A percentile compares a stretch with the other conserved stretches of the same genome.
These are phyloP conservation scores for Tiliacea citrago DNA, from an alignment of 2,888 invertebrate species.

Conservation along the genomic window DNA sequence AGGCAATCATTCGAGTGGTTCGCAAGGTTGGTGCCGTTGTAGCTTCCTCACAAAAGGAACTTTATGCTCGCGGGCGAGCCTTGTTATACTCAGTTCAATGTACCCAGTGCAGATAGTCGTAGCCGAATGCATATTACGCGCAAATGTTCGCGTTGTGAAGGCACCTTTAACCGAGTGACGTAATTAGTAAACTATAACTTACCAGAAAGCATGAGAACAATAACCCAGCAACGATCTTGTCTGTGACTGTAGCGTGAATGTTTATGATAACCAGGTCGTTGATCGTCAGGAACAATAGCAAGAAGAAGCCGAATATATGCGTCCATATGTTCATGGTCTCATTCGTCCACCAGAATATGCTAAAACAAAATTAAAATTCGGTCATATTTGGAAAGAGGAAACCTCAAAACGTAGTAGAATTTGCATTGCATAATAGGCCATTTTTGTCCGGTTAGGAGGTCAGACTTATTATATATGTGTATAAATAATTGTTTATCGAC, in stretches of 20 bases:
- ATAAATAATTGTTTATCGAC: constrained; percentile 15
- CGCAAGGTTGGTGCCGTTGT: background rate
- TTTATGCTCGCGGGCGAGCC: background rate
- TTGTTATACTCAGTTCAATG: background rate
- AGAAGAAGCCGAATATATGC: constrained; percentile 96
- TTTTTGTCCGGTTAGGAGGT: constrained; percentile 46
- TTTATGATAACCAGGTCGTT: constrained; percentile 95
- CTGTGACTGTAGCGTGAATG: constrained; percentile 94
- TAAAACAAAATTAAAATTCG: constrained; percentile 82
- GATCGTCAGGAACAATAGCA: constrained; percentile 95
- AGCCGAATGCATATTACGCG: background rate
- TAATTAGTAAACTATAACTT: constrained; percentile 70
- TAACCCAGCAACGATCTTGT: constrained; percentile 96
- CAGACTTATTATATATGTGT: constrained; percentile 14
- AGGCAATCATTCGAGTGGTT: background rate
- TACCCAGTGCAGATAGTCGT: background rate
- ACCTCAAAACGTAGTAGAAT: constrained; percentile 20
- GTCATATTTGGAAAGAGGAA: constrained; percentile 40
- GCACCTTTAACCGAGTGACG: constrained; percentile 11
- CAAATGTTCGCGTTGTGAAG: background rate
- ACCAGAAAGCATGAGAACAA: constrained; percentile 97
- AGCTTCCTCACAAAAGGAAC: background rate
- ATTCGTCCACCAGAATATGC: constrained; percentile 99
- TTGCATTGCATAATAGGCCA: constrained; percentile 45
- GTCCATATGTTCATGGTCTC: constrained; percentile 99